Evolutionary conservation across 1,140 invertebrate genomes (phyloP).

Genomic region (Zaprionus taronus): DNA sequence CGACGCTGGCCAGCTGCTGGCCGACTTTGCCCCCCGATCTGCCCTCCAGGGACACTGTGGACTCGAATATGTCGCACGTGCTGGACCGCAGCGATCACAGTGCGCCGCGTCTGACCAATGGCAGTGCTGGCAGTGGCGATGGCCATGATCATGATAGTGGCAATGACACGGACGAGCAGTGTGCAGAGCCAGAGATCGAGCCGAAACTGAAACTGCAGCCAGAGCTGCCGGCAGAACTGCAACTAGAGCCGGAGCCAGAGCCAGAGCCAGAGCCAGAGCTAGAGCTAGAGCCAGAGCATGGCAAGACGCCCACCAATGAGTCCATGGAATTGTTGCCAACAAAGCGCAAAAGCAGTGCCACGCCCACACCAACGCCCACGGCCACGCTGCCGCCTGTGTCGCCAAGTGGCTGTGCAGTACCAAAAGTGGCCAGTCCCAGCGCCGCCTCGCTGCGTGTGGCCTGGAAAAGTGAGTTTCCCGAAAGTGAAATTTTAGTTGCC

Average conservation of each 20-base stretch:
- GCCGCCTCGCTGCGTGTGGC: slow-evolving; percentile 81
- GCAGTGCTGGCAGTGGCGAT: slow-evolving; percentile 27
- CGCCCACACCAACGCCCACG: slow-evolving; percentile 9
- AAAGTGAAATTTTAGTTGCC: slow-evolving; percentile 91
- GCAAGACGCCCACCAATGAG: slow-evolving; percentile 68
- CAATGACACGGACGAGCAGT: slow-evolving; percentile 77
- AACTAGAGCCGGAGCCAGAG: slow-evolving; percentile 1
- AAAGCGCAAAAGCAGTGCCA: slow-evolving; percentile 8
- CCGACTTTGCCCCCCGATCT: slow-evolving; percentile 86
- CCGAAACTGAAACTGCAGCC: slow-evolving; percentile 8
- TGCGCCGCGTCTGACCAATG: slow-evolving; percentile 45
- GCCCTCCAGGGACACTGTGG: slow-evolving; percentile 88
- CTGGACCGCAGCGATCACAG: slow-evolving; percentile 82
- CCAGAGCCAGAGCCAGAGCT: slow-evolving; percentile 7
- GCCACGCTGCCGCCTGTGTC: background rate
- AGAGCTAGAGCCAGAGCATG: slow-evolving; percentile 25
- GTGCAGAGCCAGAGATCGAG: slow-evolving; percentile 57
- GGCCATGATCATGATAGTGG: slow-evolving; percentile 65
- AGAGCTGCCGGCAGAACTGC: slow-evolving; percentile 14
- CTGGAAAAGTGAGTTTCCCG: slow-evolving; percentile 90
- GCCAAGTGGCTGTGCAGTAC: background rate
- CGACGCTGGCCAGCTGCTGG: slow-evolving; percentile 73
- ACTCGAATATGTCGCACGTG: slow-evolving; percentile 85
- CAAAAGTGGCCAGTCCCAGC: slow-evolving; percentile 65
- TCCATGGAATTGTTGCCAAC: slow-evolving; percentile 14